These are phyloP conservation scores for Perizoma affinitatum DNA, from an alignment of 2,888 invertebrate species.

Conservation along the genomic window DNA sequence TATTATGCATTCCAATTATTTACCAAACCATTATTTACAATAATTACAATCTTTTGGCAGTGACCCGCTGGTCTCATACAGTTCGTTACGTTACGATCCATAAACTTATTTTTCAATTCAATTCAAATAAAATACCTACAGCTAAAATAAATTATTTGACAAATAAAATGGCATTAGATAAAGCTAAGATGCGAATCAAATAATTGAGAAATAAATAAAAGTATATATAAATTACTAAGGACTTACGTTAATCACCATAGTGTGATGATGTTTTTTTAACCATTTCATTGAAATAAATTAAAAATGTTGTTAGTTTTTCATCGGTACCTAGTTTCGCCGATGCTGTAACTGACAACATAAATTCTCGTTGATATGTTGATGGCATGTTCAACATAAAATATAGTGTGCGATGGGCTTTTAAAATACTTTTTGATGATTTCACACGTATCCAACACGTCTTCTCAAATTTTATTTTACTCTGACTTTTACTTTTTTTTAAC, in stretches of 20 bases:
- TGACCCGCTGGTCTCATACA: conserved; percentile 69
- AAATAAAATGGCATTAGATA: conserved; percentile 50
- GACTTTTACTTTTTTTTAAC: background rate
- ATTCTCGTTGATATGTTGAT: conserved; percentile 21
- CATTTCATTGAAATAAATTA: conserved; percentile 25
- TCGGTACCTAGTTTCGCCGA: conserved; percentile 9
- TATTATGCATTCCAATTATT: conserved; percentile 30
- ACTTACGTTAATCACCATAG: conserved; percentile 22
- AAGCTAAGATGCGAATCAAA: conserved; percentile 43
- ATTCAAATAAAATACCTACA: conserved; percentile 43
- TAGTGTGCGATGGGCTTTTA: conserved; percentile 9
- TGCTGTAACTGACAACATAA: conserved; percentile 17
- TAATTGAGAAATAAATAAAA: conserved; percentile 34
- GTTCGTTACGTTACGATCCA: conserved; percentile 29
- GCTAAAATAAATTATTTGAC: conserved; percentile 54
- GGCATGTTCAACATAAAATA: conserved; percentile 15
- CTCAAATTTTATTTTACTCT: background rate
- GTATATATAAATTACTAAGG: conserved; percentile 23
- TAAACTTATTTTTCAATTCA: conserved; percentile 24
- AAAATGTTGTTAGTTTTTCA: conserved; percentile 17
- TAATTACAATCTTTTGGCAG: conserved; percentile 62
- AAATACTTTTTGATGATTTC: conserved; percentile 5
- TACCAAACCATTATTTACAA: conserved; percentile 51
- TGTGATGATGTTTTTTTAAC: conserved; percentile 33
- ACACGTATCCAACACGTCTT: background rate